Conservation (phyloP, 1,140 invertebrate species). For the Cotesia glomerata region DNA sequence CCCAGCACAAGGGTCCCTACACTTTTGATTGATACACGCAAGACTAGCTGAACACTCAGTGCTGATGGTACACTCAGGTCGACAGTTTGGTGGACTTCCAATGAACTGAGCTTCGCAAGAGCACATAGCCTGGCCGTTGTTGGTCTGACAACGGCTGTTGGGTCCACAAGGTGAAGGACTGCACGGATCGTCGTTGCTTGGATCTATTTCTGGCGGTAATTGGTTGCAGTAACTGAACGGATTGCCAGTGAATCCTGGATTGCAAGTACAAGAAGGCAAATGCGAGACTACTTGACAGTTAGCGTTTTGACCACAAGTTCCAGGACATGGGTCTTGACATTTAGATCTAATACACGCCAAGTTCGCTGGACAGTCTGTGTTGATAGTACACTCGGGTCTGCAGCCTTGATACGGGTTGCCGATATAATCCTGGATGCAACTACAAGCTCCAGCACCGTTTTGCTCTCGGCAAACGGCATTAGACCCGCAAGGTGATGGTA, state of each 20-base stretch:
- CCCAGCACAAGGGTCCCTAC: slow-evolving; percentile 67
- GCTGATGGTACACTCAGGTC: slow-evolving; percentile 68
- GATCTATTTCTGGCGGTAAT: slow-evolving; percentile 29
- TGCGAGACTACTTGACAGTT: slow-evolving; percentile 78
- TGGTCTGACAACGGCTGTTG: slow-evolving; percentile 63
- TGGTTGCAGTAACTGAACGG: slow-evolving; percentile 71
- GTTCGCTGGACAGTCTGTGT: slow-evolving; percentile 75
- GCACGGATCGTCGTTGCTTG: slow-evolving; percentile 56
- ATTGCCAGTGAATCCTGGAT: slow-evolving; percentile 76
- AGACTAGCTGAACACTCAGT: slow-evolving; percentile 65
- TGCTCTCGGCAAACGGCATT: slow-evolving; percentile 75
- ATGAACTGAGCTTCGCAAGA: slow-evolving; percentile 65
- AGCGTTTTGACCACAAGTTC: slow-evolving; percentile 77
- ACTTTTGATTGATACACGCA: slow-evolving; percentile 65
- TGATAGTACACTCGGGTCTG: slow-evolving; percentile 75
- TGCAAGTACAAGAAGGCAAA: slow-evolving; percentile 75
- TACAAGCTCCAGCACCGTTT: slow-evolving; percentile 70
- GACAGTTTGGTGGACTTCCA: slow-evolving; percentile 63
- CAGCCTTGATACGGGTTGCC: slow-evolving; percentile 79
- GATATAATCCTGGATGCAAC: slow-evolving; percentile 73
- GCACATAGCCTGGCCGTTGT: slow-evolving; percentile 59
- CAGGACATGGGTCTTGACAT: slow-evolving; percentile 79
- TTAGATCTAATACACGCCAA: slow-evolving; percentile 76
- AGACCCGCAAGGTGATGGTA: slow-evolving; percentile 75
- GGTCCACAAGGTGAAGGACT: slow-evolving; percentile 67